phyloP scores from a whole-genome alignment of 2,888 invertebrate genomes.

The Orchesellides sinensis region DNA sequence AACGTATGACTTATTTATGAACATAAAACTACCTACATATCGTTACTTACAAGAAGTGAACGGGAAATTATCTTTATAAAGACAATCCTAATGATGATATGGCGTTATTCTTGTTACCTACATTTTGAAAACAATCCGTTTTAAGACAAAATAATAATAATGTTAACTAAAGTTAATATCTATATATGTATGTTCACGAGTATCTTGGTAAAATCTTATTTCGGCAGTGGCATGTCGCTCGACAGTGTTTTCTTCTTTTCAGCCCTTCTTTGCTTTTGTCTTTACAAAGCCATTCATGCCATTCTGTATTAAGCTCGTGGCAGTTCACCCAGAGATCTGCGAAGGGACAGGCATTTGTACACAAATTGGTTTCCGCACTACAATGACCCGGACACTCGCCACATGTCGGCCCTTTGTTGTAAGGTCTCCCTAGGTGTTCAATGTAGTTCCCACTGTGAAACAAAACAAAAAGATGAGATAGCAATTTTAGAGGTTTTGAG shows the following conservation, averaged over 20 bases:
- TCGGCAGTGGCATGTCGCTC: constrained; percentile 85
- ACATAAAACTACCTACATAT: no score
- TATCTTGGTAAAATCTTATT: constrained; percentile 78
- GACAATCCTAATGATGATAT: no score
- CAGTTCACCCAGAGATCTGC: constrained; percentile 83
- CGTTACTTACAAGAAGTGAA: no score
- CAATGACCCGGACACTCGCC: constrained; percentile 83
- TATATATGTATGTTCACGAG: no score
- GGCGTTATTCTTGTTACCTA: no score
- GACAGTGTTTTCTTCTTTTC: constrained; percentile 80
- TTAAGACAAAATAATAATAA: no score
- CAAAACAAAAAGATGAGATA: not conserved
- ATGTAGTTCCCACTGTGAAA: constrained; percentile 83
- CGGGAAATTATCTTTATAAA: no score
- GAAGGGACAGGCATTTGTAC: constrained; percentile 84
- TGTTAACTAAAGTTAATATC: no score
- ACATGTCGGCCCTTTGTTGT: constrained; percentile 82
- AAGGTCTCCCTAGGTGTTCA: constrained; percentile 82
- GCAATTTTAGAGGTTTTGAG: not conserved
- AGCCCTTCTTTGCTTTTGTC: constrained; percentile 80
- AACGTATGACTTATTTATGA: no score
- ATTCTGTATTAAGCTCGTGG: constrained; percentile 80
- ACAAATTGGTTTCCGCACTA: constrained; percentile 80
- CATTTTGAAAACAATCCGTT: no score
- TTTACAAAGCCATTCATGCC: constrained; percentile 82